These are phyloP conservation scores for Phyllostomus hastatus DNA, from an alignment of 2,113 vertebrate genomes.

Conservation along the genomic window DNA sequence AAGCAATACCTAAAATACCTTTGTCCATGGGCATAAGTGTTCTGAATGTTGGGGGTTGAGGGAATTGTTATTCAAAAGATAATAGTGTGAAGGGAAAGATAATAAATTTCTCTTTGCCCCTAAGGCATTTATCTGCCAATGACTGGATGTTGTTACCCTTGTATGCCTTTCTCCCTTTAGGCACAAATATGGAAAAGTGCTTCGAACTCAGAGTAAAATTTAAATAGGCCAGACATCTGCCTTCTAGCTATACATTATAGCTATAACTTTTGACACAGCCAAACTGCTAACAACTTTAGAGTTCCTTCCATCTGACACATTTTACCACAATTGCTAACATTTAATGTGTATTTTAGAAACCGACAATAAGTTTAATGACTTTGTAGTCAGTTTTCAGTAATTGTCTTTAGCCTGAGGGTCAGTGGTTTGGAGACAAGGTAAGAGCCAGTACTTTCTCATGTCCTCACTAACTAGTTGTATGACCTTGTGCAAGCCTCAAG, in stretches of 20 bases:
- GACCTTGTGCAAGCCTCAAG: not conserved
- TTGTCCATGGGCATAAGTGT: not conserved
- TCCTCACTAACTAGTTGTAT: not conserved
- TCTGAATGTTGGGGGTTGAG: not conserved
- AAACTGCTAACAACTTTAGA: not conserved
- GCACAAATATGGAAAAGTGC: not conserved
- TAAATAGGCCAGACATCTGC: not conserved
- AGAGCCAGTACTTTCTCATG: not conserved
- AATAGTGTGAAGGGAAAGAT: not conserved
- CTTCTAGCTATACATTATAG: conserved; percentile 4
- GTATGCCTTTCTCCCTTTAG: conserved; percentile 16
- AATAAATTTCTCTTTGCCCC: not conserved
- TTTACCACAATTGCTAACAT: not conserved
- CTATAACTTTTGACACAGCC: not conserved
- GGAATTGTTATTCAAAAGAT: not conserved
- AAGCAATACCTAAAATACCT: not conserved
- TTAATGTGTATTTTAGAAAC: not conserved
- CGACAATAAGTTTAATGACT: not conserved
- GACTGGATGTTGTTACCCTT: conserved; percentile 1
- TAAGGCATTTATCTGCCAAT: not conserved
- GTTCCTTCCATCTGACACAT: not conserved
- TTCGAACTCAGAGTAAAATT: conserved; percentile 10
- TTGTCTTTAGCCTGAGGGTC: not conserved
- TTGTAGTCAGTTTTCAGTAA: not conserved
- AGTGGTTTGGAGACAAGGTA: not conserved